A percentile compares a stretch with the other conserved stretches of the same genome.
Evolutionary conservation across 1,140 invertebrate species (phyloP).

Genomic region (Scylla paramamosain): DNA sequence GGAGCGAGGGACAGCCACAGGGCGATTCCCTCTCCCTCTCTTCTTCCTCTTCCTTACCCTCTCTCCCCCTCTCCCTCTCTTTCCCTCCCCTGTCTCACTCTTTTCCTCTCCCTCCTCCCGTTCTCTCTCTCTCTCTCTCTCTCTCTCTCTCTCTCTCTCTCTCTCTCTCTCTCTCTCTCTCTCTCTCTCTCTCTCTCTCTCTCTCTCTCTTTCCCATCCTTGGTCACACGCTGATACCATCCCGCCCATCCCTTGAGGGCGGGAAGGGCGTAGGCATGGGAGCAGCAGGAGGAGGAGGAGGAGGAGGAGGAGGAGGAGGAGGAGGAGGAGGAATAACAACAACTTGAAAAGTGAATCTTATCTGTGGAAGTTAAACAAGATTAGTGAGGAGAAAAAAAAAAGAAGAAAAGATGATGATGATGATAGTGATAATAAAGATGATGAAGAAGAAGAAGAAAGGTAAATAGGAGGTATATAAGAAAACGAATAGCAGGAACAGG

Average conservation of each 20-base stretch:
- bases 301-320: too few species aligned
- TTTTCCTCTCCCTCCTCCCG: not conserved
- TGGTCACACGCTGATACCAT: constrained; percentile 26
- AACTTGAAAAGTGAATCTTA: not conserved
- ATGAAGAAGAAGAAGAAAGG: too few species aligned
- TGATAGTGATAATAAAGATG: too few species aligned
- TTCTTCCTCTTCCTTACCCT: not conserved
- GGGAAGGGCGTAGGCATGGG: not conserved
- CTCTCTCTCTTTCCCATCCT: not conserved
- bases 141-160: not conserved
- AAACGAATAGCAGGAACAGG: too few species aligned
- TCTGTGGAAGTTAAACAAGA: not conserved
- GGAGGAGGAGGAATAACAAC: too few species aligned
- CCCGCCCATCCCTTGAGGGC: not conserved
- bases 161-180: not conserved
- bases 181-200: not conserved
- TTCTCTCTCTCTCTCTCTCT: not conserved
- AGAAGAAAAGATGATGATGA: too few species aligned
- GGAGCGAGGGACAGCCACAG: not conserved
- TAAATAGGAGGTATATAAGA: too few species aligned
- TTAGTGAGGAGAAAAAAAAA: not conserved
- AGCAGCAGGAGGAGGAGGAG: not conserved
- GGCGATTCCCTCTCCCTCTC: not conserved
- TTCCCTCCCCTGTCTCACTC: too few species aligned
- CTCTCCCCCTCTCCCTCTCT: not conserved